Evolutionary conservation across 1,140 invertebrate species (phyloP).

Genomic region (Heliconius eleuchia): DNA sequence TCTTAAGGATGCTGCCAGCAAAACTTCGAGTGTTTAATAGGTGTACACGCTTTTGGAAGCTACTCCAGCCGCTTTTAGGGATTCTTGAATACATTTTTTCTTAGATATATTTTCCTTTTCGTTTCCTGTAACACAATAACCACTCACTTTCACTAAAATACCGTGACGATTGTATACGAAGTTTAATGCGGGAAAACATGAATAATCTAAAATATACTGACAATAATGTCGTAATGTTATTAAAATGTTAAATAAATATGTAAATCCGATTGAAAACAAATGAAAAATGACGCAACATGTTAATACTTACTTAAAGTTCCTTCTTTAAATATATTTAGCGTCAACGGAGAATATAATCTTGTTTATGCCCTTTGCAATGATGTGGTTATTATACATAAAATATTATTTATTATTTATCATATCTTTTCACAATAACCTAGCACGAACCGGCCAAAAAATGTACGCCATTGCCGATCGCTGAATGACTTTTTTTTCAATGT

Average conservation of each 20-base stretch:
- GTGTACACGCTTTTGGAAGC: constrained; percentile 45
- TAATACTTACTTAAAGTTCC: constrained; percentile 22
- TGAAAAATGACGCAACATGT: constrained; percentile 58
- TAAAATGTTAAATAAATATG: neutral
- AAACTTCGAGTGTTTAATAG: constrained; percentile 43
- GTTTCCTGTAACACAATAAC: constrained; percentile 60
- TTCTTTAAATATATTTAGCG: neutral
- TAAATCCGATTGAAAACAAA: constrained; percentile 41
- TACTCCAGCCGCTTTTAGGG: constrained; percentile 44
- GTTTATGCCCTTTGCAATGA: neutral
- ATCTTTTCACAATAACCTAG: constrained; percentile 38
- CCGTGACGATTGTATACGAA: constrained; percentile 16
- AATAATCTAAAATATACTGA: neutral
- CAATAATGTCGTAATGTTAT: neutral
- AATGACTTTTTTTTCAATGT: constrained; percentile 16
- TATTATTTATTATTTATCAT: constrained; percentile 17
- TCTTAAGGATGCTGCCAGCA: constrained; percentile 60
- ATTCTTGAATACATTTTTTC: constrained; percentile 71
- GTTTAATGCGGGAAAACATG: neutral
- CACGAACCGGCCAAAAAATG: constrained; percentile 13
- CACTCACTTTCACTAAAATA: constrained; percentile 61
- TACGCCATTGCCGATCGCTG: neutral
- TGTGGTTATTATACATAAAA: constrained; percentile 12
- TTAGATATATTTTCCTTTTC: constrained; percentile 31
- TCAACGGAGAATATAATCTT: neutral